Evolutionary conservation across 2,888 invertebrate genomes (phyloP), one percentile per base, ranked within the genome.

Genomic region (Hipparchia sbordonii): DNA sequence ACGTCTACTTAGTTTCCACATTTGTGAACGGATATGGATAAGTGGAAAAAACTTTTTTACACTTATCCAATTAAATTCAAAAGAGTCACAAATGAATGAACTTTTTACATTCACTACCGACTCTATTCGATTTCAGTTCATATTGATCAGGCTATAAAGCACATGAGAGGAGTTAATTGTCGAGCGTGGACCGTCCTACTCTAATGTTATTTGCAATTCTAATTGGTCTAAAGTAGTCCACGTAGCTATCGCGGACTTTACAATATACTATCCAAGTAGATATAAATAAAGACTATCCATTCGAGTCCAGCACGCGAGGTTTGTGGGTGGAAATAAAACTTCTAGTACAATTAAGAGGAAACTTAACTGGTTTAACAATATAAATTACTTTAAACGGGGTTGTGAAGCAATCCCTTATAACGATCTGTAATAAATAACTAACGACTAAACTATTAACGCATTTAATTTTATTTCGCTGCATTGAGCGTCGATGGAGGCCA

Each of bases 191-290:
- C 67, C 68, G 72, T 72, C 70, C 67, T 70, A 74, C 72, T 73
- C 73, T 73, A 72, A 72, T 72, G 73, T 71, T 77, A 52, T 78
- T 78, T 75, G 76, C 77, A 77, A 76, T 76, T 77, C 78, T 78
- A 77, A 77, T 62, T 57, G 63, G 67, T 70, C 67, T 71, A 69
- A 57, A 67, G 67, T 56, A 67, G n/a, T 56, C 39, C 57, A 23
- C 67, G 56, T 67, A 10, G 65, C 72, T 72, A 75, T 75, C 71
- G 51, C 63, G 67, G 68, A 61, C 67, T 66, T 74, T 63, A 39
- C 71, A 71, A 60, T 71, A 12, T 23, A 52, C 51, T 65, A 33
- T 65, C 12, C 57, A 46, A 74, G 69, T 60, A 57, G 74, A 61
- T 74, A 74, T 70, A 74, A 72, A 74, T 74, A 72, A 67, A 67